Percentiles rank a stretch among this genome's conserved stretches.
phyloP scores from a whole-genome alignment of 2,797 vertebrate species.

The Crenichthys baileyi region DNA sequence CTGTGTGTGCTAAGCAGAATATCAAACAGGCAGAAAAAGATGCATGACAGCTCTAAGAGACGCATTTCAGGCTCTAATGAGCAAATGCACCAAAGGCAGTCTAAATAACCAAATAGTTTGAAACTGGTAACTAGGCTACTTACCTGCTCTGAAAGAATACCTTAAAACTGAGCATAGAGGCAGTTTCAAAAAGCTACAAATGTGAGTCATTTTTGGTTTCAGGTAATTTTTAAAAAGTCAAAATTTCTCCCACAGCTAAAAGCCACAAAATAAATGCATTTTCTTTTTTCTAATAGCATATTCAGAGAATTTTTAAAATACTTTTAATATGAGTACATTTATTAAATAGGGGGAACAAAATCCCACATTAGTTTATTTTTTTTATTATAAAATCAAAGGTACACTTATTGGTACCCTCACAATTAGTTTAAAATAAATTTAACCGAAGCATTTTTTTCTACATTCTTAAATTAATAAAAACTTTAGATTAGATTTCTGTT shows the following conservation, averaged over 20 bases:
- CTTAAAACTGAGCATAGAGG: constrained; percentile 15
- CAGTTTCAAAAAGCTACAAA: constrained; percentile 11
- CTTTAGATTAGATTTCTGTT: too few species aligned
- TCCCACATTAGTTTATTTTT: too few species aligned
- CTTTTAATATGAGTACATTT: too few species aligned
- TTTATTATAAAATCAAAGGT: too few species aligned
- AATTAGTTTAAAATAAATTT: too few species aligned
- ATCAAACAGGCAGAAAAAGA: background rate
- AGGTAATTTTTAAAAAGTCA: background rate
- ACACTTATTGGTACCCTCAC: too few species aligned
- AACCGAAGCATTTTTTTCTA: too few species aligned
- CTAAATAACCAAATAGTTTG: background rate
- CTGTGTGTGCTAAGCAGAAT: constrained; percentile 4
- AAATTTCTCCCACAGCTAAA: background rate
- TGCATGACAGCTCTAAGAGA: background rate
- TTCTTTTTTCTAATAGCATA: too few species aligned
- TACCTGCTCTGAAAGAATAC: constrained; percentile 20
- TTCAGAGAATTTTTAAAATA: too few species aligned
- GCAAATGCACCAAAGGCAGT: background rate
- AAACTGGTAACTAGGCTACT: constrained; percentile 7
- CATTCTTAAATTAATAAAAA: too few species aligned
- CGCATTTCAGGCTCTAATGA: background rate
- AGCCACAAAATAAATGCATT: too few species aligned
- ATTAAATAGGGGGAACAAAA: too few species aligned
- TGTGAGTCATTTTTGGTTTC: background rate